Evolutionary conservation across 1,140 invertebrate genomes (phyloP).

Genomic region (Drosophila micromelanica): DNA sequence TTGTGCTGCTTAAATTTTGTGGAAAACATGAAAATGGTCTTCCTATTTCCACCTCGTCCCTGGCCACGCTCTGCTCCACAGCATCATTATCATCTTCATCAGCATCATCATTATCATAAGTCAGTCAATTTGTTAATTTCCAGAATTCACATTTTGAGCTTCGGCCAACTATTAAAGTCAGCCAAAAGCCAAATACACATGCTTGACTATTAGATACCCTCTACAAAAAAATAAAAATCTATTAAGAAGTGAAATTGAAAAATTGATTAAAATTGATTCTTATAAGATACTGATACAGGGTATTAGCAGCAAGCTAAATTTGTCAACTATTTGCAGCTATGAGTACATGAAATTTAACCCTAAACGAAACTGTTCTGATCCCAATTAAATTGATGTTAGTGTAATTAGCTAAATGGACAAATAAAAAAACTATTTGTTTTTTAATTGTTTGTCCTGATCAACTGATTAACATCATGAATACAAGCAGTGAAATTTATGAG

Average conservation of each 20-base stretch:
- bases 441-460: no score
- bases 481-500: no score
- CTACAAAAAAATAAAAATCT: background rate
- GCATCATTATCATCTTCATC: background rate
- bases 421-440: no score
- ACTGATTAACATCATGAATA: no score
- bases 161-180: conserved; percentile 13
- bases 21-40: conserved; percentile 26
- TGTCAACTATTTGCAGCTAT: no score
- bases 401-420: no score
- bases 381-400: no score
- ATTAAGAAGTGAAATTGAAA: background rate
- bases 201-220: background rate
- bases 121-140: conserved; percentile 36
- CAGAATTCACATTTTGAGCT: conserved; percentile 1
- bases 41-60: background rate
- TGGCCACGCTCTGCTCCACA: background rate
- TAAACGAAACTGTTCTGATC: no score
- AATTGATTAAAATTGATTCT: no score
- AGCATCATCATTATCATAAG: conserved; percentile 12
- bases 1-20: conserved; percentile 53
- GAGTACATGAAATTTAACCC: no score
- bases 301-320: no score
- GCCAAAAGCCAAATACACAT: background rate
- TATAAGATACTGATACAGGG: no score